A percentile compares a stretch with the other conserved stretches of the same genome.
phyloP scores from a whole-genome alignment of 2,113 vertebrate species.

The Rhinoptilus africanus region DNA sequence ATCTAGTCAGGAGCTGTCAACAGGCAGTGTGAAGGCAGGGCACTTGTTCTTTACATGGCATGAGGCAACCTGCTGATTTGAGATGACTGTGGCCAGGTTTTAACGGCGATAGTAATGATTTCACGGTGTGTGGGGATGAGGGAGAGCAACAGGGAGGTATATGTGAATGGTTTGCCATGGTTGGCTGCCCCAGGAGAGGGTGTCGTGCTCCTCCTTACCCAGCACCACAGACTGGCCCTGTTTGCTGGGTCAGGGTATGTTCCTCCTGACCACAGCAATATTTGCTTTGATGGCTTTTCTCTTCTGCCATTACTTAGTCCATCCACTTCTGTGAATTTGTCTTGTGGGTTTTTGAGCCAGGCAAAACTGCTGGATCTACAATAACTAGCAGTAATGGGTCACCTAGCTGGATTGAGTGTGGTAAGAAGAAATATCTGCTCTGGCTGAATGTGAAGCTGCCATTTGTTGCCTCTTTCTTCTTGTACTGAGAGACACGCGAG shows the following conservation, averaged over 20 bases:
- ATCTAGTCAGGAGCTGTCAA: background rate
- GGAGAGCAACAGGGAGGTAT: background rate
- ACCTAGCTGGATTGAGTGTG: background rate
- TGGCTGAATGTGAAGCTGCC: background rate
- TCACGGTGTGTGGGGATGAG: background rate
- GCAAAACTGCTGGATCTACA: background rate
- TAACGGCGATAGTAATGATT: rapidly evolving
- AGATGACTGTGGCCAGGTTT: background rate
- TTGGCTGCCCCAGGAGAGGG: background rate
- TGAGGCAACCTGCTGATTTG: rapidly evolving
- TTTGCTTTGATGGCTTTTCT: background rate
- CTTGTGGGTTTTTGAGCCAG: background rate
- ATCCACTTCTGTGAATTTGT: background rate
- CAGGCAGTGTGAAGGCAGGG: background rate
- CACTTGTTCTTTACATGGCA: background rate
- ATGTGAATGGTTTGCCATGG: background rate
- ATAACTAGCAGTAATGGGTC: background rate
- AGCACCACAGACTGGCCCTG: background rate
- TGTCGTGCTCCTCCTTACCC: background rate
- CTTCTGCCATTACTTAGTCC: background rate
- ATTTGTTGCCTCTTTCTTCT: background rate
- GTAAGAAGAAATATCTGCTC: background rate
- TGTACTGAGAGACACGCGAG: background rate
- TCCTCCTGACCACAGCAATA: background rate
- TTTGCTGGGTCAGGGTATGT: background rate